Percentiles rank a stretch among this genome's conserved stretches.
phyloP scores from a whole-genome alignment of 2,888 invertebrate genomes.

The Axea sp. region DNA sequence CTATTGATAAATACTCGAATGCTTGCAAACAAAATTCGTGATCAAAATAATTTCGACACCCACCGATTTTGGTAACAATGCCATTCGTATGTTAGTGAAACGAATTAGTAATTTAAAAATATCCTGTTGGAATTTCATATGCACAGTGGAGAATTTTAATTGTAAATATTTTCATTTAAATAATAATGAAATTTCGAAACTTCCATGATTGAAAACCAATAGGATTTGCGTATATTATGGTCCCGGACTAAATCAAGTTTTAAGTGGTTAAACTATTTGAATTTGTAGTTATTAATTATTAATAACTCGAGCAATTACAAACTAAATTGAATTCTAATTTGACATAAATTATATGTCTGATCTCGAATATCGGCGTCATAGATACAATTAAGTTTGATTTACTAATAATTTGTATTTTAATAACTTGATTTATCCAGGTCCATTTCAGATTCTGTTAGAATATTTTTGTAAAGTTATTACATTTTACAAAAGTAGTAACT shows the following conservation, averaged over 20 bases:
- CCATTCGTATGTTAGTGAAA: neutral
- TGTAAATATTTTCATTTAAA: neutral
- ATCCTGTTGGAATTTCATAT: no score
- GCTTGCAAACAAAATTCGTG: conserved; percentile 19
- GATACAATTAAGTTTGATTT: conserved; percentile 25
- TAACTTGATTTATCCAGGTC: conserved; percentile 2
- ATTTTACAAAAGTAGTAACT: neutral
- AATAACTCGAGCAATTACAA: conserved; percentile 30
- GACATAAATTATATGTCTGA: conserved; percentile 30
- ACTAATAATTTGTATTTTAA: conserved; percentile 1
- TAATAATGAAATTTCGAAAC: conserved; percentile 8
- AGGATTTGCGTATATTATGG: conserved; percentile 6
- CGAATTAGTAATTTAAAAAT: conserved; percentile 1
- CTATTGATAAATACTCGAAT: conserved; percentile 2
- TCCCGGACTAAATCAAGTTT: conserved; percentile 10
- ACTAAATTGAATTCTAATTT: conserved; percentile 24
- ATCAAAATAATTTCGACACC: conserved; percentile 21
- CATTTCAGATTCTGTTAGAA: neutral
- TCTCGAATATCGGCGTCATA: conserved; percentile 15
- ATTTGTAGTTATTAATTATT: conserved; percentile 36
- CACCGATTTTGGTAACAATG: conserved; percentile 16
- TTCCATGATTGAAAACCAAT: conserved; percentile 14
- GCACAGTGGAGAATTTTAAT: neutral
- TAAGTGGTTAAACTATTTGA: conserved; percentile 33
- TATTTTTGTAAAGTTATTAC: conserved; percentile 2